Evolutionary conservation across 2,888 invertebrate species (phyloP).

Genomic region (Latheticus oryzae): DNA sequence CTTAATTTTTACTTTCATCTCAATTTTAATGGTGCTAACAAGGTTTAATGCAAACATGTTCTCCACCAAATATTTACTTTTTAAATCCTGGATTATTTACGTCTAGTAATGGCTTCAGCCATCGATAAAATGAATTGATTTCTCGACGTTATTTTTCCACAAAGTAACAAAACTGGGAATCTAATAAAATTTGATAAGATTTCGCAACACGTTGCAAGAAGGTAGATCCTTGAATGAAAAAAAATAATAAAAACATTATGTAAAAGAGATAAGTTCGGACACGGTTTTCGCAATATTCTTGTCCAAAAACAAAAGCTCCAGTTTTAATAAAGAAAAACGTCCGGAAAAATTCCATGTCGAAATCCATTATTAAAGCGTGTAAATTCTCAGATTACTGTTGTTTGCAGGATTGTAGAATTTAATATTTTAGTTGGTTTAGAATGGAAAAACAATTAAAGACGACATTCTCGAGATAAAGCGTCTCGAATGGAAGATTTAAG

Average conservation of each 20-base stretch:
- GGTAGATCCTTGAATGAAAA: neutral
- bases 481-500: constrained; percentile 34
- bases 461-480: constrained; percentile 25
- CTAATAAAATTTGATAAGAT: constrained; percentile 13
- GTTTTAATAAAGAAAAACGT: constrained; percentile 23
- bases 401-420: constrained; percentile 21
- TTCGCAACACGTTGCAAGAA: constrained; percentile 15
- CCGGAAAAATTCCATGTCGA: constrained; percentile 16
- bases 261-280: constrained; percentile 5
- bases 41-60: constrained; percentile 37
- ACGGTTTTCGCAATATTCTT: constrained; percentile 12
- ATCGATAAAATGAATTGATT: constrained; percentile 10
- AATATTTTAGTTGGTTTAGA: constrained; percentile 26
- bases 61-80: constrained; percentile 39
- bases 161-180: constrained; percentile 1
- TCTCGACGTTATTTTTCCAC: constrained; percentile 1
- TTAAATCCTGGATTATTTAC: constrained; percentile 40
- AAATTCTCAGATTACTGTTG: constrained; percentile 32
- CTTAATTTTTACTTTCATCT: constrained; percentile 31
- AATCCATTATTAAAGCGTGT: constrained; percentile 35
- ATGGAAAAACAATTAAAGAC: constrained; percentile 30
- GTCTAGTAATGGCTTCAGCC: constrained; percentile 36
- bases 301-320: constrained; percentile 17
- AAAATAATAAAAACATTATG: constrained; percentile 13
- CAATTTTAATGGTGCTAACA: constrained; percentile 41